phyloP scores from a whole-genome alignment of 2,888 invertebrate species.

The Orthonychiurus folsomi region DNA sequence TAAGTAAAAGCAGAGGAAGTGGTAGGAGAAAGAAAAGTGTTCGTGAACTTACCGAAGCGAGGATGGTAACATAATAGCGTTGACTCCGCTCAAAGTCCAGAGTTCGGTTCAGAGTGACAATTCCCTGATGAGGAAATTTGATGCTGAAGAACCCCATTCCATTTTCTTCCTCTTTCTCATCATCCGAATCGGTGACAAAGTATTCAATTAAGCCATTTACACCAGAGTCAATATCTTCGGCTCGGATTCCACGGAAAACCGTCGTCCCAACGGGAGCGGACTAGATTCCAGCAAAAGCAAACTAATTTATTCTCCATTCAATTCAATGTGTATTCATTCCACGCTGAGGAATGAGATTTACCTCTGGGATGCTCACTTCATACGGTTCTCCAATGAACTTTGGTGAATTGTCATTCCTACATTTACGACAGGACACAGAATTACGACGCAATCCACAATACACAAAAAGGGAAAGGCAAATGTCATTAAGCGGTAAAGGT shows the following conservation, averaged over 20 bases:
- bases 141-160: constrained; percentile 76
- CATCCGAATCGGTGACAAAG: constrained; percentile 61
- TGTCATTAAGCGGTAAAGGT: too few relatives aligned
- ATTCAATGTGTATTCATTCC: background rate
- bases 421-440: too few relatives aligned
- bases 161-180: constrained; percentile 56
- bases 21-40: too few relatives aligned
- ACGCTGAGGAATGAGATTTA: constrained; percentile 46
- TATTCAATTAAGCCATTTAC: constrained; percentile 83
- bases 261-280: constrained; percentile 76
- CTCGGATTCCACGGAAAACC: constrained; percentile 70
- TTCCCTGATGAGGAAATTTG: constrained; percentile 78
- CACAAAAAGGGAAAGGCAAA: too few relatives aligned
- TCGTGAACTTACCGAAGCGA: constrained; percentile 82
- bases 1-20: too few relatives aligned
- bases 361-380: constrained; percentile 75
- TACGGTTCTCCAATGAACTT: constrained; percentile 75
- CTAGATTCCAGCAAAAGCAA: constrained; percentile 49
- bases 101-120: constrained; percentile 73
- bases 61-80: constrained; percentile 75
- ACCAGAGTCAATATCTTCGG: constrained; percentile 73
- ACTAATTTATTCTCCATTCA: background rate
- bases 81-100: constrained; percentile 81
- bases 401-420: constrained; percentile 71
- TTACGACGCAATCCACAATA: too few relatives aligned